phyloP scores from a whole-genome alignment of 2,113 vertebrate genomes.

The Myodes glareolus region DNA sequence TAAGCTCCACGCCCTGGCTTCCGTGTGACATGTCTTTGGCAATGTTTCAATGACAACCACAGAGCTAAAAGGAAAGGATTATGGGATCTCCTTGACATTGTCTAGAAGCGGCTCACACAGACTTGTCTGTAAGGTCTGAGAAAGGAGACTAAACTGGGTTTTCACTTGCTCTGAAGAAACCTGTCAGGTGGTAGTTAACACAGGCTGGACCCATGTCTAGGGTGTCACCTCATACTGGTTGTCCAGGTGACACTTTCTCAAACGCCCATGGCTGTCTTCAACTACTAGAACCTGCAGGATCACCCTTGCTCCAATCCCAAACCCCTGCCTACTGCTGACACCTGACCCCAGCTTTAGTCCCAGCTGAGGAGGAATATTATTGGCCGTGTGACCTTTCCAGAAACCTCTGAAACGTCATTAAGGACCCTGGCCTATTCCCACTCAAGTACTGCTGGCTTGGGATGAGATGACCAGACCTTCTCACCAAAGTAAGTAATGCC shows the following conservation, averaged over 20 bases:
- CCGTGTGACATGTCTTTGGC: not conserved
- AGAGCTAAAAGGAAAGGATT: not conserved
- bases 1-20: not conserved
- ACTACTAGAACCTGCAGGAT: not conserved
- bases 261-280: not conserved
- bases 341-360: not conserved
- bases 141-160: not conserved
- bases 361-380: not conserved
- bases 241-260: not conserved
- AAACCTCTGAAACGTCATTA: not conserved
- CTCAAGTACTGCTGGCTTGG: too few relatives aligned
- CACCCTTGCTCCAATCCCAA: not conserved
- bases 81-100: not conserved
- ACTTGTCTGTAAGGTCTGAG: not conserved
- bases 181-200: not conserved
- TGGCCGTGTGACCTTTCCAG: not conserved
- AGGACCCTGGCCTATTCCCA: not conserved
- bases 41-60: not conserved
- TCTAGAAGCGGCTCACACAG: not conserved
- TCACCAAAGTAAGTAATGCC: not conserved
- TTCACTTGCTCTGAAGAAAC: not conserved
- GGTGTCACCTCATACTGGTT: not conserved
- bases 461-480: not conserved
- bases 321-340: not conserved
- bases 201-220: not conserved